Evolutionary conservation across 2,113 vertebrate genomes (phyloP), one percentile per base, ranked within the genome.

Genomic region (Pitta sordida): DNA sequence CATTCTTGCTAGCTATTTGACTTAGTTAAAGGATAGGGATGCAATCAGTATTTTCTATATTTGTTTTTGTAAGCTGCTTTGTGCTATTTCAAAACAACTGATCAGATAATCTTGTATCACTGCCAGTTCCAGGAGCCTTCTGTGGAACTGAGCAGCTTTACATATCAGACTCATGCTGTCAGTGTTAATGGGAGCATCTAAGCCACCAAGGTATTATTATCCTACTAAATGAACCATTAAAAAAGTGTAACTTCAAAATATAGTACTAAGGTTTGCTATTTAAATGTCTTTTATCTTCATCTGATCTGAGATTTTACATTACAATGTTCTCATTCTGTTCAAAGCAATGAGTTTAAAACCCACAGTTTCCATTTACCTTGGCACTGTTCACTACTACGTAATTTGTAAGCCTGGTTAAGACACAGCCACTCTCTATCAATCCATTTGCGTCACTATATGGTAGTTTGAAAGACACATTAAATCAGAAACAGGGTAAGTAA

Each of bases 1-100:
- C 60, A 59, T 41, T 94, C 74, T 93, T 51, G 48, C 26, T 85
- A 85, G 43, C 73, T 88, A 32, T 64, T 81, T 88, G 63, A 92
- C 73, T 86, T 52, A 88, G 44, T 63, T 64, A 91, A 96, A 90
- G 91, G 27, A 78, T 17, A 65, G 73, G 18, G 43, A 93, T 79
- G 44, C 80, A 83, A 88, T 5, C 37, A 80, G 90, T 53, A 44
- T 75, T 91, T 84, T 89, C 95, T 94, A 96, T 93, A 96, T 96
- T 96, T 93, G 88, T 74, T 68, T 59, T 48, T 77, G 41, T 97
- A 96, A 96, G 86, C 86, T 87, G 81, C 60, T 94, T 96, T 95
- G 83, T 76, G 77, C 95, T 96, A 95, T 92, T 96, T 96, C 74
- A 70, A 68, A 93, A 86, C 34, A 93, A 83, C 70, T 94, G 83